Percentiles rank a stretch among this genome's conserved stretches.
phyloP scores from a whole-genome alignment of 2,888 invertebrate genomes.

The Pandemis heparana region DNA sequence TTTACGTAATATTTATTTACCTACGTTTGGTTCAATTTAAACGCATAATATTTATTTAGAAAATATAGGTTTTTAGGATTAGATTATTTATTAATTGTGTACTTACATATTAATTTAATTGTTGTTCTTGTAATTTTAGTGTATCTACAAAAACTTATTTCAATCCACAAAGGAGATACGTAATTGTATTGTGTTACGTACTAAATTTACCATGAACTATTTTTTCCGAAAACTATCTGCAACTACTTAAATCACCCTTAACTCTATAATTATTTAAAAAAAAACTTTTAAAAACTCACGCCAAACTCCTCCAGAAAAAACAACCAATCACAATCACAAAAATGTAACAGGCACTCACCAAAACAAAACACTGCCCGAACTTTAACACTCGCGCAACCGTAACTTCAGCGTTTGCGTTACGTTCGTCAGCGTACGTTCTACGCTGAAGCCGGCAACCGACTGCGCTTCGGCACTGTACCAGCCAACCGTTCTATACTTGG shows the following conservation, averaged over 20 bases:
- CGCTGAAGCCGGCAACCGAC: conserved; percentile 23
- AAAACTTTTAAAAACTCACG: conserved; percentile 28
- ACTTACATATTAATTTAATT: too few relatives aligned
- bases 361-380: conserved; percentile 19
- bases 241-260: not conserved
- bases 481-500: conserved; percentile 14
- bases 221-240: not conserved
- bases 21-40: too few relatives aligned
- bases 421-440: conserved; percentile 12
- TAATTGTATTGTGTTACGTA: too few relatives aligned
- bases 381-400: conserved; percentile 8
- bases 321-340: conserved; percentile 6
- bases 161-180: too few relatives aligned
- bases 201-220: not conserved
- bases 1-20: too few relatives aligned
- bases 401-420: conserved; percentile 4
- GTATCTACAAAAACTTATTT: too few relatives aligned
- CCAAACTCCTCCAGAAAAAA: conserved; percentile 3
- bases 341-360: conserved; percentile 20
- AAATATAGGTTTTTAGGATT: too few relatives aligned
- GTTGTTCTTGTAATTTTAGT: too few relatives aligned
- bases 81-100: too few relatives aligned
- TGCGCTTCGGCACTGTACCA: not conserved
- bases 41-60: too few relatives aligned
- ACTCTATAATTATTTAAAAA: not conserved